Evolutionary conservation across 2,797 vertebrate genomes (phyloP).

Genomic region (Myotis pilosus): DNA sequence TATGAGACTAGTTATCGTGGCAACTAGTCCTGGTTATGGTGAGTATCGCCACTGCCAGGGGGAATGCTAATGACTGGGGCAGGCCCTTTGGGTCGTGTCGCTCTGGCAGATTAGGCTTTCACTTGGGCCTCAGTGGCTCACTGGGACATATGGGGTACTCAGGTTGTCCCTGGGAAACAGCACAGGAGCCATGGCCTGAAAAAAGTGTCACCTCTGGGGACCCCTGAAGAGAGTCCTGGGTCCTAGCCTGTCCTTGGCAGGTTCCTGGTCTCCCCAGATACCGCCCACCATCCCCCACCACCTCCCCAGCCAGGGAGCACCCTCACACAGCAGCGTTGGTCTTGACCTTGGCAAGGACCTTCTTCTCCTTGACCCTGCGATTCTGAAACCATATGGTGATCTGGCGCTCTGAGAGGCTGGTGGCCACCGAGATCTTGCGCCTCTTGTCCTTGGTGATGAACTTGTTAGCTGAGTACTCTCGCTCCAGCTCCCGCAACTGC

Average conservation of each 20-base stretch:
- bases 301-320: slow-evolving; percentile 16
- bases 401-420: slow-evolving; percentile 96
- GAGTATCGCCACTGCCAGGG: background rate
- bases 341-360: slow-evolving; percentile 95
- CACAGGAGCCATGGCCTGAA: background rate
- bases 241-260: background rate
- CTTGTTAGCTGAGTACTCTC: slow-evolving; percentile 95
- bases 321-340: slow-evolving; percentile 76
- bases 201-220: background rate
- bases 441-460: slow-evolving; percentile 99
- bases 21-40: slow-evolving; percentile 37
- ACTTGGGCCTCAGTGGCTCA: background rate
- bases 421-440: slow-evolving; percentile 93
- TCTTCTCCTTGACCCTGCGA: slow-evolving; percentile 97
- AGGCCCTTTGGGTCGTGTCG: background rate
- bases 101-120: background rate
- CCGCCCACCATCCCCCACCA: slow-evolving; percentile 61
- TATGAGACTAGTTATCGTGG: slow-evolving; percentile 35
- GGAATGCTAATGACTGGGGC: slow-evolving; percentile 19
- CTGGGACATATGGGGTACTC: background rate
- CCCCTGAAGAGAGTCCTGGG: slow-evolving; percentile 21
- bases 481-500: slow-evolving; percentile 96
- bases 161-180: background rate
- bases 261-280: background rate
- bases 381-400: slow-evolving; percentile 99